These are phyloP conservation scores for Gibbula magus DNA, from an alignment of 2,888 invertebrate species.

Conservation along the genomic window DNA sequence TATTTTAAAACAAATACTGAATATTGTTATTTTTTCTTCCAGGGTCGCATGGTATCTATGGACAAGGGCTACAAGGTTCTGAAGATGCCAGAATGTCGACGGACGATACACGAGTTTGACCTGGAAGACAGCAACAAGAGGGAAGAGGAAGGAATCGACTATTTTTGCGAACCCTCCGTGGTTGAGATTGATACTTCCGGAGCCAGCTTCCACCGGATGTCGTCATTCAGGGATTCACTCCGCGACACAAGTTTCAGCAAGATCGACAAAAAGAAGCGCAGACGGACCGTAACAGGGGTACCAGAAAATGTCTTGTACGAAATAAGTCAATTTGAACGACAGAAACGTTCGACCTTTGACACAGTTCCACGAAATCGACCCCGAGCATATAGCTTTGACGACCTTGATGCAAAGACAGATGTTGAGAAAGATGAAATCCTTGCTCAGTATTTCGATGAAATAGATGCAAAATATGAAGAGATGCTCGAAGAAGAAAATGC, in stretches of 20 bases:
- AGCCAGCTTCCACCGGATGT: constrained; percentile 91
- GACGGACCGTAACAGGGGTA: constrained; percentile 67
- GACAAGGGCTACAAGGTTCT: constrained; percentile 62
- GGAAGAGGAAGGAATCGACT: constrained; percentile 38
- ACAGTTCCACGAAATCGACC: constrained; percentile 46
- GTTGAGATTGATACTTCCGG: constrained; percentile 93
- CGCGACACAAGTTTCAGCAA: constrained; percentile 34
- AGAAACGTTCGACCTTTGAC: constrained; percentile 41
- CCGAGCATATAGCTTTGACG: constrained; percentile 66
- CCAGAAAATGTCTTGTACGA: constrained; percentile 64
- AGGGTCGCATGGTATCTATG: constrained; percentile 41
- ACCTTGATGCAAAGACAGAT: constrained; percentile 49
- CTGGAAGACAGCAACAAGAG: constrained; percentile 43
- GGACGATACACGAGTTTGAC: constrained; percentile 58
- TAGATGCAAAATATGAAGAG: constrained; percentile 66
- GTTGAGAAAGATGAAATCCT: constrained; percentile 57
- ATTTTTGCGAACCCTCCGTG: constrained; percentile 81
- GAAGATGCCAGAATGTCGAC: constrained; percentile 53
- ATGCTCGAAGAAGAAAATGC: constrained; percentile 57
- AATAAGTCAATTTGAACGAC: constrained; percentile 62
- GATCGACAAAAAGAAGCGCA: constrained; percentile 49
- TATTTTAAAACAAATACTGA: too few species aligned
- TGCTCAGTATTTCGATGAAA: constrained; percentile 64
- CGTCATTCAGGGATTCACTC: constrained; percentile 88
- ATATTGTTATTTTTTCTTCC: not conserved